A percentile compares a stretch with the other conserved stretches of the same genome.
Evolutionary conservation across 2,888 invertebrate genomes (phyloP).

Genomic region (Marronus borbonicus): DNA sequence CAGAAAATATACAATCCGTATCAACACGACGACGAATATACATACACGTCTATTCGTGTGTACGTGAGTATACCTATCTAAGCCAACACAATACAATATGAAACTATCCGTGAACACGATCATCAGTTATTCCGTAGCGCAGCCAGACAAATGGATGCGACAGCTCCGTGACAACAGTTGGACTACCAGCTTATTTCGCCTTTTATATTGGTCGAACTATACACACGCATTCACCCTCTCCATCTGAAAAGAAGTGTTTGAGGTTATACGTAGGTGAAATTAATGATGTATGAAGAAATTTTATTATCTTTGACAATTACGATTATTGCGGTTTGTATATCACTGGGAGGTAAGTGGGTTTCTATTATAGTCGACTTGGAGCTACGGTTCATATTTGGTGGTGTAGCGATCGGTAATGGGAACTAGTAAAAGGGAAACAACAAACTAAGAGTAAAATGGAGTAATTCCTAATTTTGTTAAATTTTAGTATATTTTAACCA

Average conservation of each 20-base stretch:
- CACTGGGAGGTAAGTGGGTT: background rate
- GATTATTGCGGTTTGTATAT: conserved; percentile 5
- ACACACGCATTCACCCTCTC: conserved; percentile 1
- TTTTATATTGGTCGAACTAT: background rate
- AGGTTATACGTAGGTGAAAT: conserved; percentile 3
- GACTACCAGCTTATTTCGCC: background rate
- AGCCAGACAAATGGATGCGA: conserved; percentile 57
- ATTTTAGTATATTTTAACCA: no score
- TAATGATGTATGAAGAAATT: conserved; percentile 20
- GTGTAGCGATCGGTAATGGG: background rate
- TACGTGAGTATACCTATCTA: background rate
- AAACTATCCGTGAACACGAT: conserved; percentile 58
- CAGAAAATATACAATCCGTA: background rate
- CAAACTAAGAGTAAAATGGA: no score
- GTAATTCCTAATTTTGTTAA: no score
- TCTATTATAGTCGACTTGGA: background rate
- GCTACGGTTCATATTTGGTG: background rate
- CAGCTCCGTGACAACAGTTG: conserved; percentile 48
- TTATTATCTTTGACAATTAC: conserved; percentile 21
- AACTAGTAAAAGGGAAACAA: no score
- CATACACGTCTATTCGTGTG: background rate
- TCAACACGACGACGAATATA: background rate
- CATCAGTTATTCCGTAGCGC: conserved; percentile 56
- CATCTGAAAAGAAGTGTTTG: background rate
- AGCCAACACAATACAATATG: conserved; percentile 54